Evolutionary conservation across 2,113 vertebrate species (phyloP).

Genomic region (pig (Sus scrofa)): DNA sequence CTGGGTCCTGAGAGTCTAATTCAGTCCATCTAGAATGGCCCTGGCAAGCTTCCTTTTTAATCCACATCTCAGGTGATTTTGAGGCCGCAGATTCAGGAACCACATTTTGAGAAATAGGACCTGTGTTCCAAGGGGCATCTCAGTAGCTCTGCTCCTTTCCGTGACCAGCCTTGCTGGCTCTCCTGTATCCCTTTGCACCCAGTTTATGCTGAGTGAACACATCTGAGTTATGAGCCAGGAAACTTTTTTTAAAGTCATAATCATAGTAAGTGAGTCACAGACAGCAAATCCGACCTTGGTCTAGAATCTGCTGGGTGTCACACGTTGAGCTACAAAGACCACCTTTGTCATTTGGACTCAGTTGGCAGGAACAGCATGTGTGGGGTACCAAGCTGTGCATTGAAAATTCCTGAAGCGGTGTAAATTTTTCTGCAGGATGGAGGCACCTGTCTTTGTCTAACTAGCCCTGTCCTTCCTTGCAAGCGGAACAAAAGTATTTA

Average conservation of each 20-base stretch:
- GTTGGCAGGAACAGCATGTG: not conserved
- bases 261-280: not conserved
- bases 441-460: conserved; percentile 59
- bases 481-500: conserved; percentile 49
- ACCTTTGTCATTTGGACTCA: not conserved
- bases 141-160: not conserved
- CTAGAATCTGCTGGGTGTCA: not conserved
- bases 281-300: not conserved
- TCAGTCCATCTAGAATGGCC: not conserved
- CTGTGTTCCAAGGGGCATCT: not conserved
- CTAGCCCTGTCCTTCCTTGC: conserved; percentile 12
- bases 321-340: not conserved
- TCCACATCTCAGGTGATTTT: not conserved
- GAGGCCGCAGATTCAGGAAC: not conserved
- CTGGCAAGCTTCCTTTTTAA: not conserved
- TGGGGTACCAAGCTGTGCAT: not conserved
- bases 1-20: not conserved
- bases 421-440: conserved; percentile 1
- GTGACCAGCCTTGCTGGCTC: not conserved
- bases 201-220: not conserved
- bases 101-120: not conserved
- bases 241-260: not conserved
- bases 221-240: not conserved
- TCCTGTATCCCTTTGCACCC: not conserved
- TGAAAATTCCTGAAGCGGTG: not conserved